A percentile compares a stretch with the other conserved stretches of the same genome.
These are phyloP conservation scores for Crax fasciolata DNA, from an alignment of 2,797 vertebrate genomes.

Conservation along the genomic window DNA sequence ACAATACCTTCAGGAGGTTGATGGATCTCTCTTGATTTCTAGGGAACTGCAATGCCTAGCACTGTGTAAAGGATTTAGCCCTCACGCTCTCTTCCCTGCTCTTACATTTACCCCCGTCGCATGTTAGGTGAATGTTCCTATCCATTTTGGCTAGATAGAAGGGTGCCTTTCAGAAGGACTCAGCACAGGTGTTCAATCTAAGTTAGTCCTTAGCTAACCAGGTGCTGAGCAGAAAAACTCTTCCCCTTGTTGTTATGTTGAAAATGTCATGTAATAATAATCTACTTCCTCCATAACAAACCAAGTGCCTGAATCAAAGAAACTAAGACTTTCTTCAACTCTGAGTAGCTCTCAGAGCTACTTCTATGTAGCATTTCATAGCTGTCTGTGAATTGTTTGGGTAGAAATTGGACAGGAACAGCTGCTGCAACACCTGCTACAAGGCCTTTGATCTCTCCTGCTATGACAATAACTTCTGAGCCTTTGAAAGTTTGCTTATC, in stretches of 20 bases:
- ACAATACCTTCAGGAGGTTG: not conserved
- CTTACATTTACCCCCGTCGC: not conserved
- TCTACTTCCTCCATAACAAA: conserved; percentile 12
- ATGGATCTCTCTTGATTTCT: not conserved
- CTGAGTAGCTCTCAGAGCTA: not conserved
- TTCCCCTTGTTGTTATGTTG: not conserved
- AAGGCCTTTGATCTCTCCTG: conserved; percentile 56
- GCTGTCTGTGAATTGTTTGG: conserved; percentile 2
- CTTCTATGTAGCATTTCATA: not conserved
- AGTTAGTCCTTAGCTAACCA: not conserved
- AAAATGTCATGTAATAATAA: not conserved
- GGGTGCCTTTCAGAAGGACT: not conserved
- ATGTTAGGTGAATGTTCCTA: not conserved
- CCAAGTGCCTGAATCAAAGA: not conserved
- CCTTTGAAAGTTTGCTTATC: not conserved
- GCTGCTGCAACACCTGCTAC: conserved; percentile 50
- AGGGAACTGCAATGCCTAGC: not conserved
- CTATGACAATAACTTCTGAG: not conserved
- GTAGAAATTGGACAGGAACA: conserved; percentile 40
- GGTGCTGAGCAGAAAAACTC: not conserved
- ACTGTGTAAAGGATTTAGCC: not conserved
- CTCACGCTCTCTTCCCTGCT: not conserved
- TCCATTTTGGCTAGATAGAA: not conserved
- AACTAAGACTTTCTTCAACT: not conserved
- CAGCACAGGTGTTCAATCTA: not conserved